A percentile compares a stretch with the other conserved stretches of the same genome.
Conservation (phyloP, 2,113 vertebrate genomes). For the Nothoprocta perdicaria region DNA sequence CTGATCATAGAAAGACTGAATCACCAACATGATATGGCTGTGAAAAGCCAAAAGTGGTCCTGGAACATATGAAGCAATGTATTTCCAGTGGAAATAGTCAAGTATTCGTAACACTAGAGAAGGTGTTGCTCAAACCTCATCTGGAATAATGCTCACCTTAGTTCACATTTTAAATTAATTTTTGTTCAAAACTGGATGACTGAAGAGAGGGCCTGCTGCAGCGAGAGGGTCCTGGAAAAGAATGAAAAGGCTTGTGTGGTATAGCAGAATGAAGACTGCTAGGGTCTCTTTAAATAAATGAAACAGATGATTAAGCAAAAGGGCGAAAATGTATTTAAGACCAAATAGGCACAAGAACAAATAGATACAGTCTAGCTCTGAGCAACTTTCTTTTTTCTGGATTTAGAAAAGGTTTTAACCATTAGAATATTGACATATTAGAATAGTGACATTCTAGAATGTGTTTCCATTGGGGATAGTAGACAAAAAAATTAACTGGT, state of each 20-base stretch:
- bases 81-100: conserved; percentile 36
- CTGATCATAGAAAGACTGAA: neutral
- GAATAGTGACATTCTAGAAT: neutral
- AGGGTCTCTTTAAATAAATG: neutral
- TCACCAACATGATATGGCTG: neutral
- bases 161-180: conserved; percentile 28
- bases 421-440: neutral
- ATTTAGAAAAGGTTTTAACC: neutral
- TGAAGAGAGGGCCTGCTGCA: neutral
- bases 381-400: neutral
- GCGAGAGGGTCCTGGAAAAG: neutral
- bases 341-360: neutral
- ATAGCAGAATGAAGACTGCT: neutral
- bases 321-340: neutral
- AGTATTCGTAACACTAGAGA: conserved; percentile 1
- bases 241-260: neutral
- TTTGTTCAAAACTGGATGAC: neutral
- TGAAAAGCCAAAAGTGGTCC: conserved; percentile 18
- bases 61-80: conserved; percentile 1
- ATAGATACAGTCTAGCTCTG: neutral
- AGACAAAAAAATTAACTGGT: neutral
- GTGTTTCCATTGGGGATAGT: neutral
- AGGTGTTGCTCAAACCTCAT: neutral
- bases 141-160: conserved; percentile 42
- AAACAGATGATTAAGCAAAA: neutral